Evolutionary conservation across 2,888 invertebrate species (phyloP).

Genomic region (Drosophila prostipennis): DNA sequence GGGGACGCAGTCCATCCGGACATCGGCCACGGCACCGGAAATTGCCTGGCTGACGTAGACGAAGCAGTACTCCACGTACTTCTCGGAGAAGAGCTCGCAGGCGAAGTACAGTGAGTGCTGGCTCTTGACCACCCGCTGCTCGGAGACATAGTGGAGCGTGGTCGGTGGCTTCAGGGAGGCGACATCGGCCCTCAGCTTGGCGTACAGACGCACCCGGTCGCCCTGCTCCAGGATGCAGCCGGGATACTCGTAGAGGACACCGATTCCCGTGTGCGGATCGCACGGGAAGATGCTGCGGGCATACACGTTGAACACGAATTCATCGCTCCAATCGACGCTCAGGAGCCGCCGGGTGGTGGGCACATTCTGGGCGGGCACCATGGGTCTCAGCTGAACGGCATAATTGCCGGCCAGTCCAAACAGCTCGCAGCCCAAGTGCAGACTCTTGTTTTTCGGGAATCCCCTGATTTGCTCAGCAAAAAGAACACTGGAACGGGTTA

Average conservation of each 20-base stretch:
- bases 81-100: slow-evolving; percentile 92
- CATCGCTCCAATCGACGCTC: slow-evolving; percentile 91
- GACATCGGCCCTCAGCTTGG: slow-evolving; percentile 89
- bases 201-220: slow-evolving; percentile 92
- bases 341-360: slow-evolving; percentile 78
- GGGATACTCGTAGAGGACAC: slow-evolving; percentile 93
- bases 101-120: slow-evolving; percentile 91
- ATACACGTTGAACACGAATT: slow-evolving; percentile 93
- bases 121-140: slow-evolving; percentile 88
- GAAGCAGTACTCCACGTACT: slow-evolving; percentile 94
- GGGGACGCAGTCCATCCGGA: slow-evolving; percentile 93
- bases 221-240: slow-evolving; percentile 91
- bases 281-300: slow-evolving; percentile 93
- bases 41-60: slow-evolving; percentile 94
- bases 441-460: slow-evolving; percentile 88
- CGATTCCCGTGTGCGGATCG: slow-evolving; percentile 89
- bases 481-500: slow-evolving; percentile 87
- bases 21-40: slow-evolving; percentile 93
- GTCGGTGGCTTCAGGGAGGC: slow-evolving; percentile 88
- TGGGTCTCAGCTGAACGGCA: slow-evolving; percentile 89
- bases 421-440: slow-evolving; percentile 90
- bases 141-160: slow-evolving; percentile 87
- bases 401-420: slow-evolving; percentile 94
- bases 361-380: slow-evolving; percentile 86
- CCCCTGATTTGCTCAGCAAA: slow-evolving; percentile 92